Percentiles rank a stretch among this genome's conserved stretches.
phyloP scores from a whole-genome alignment of 2,888 invertebrate genomes.

The Drosophila mettleri region DNA sequence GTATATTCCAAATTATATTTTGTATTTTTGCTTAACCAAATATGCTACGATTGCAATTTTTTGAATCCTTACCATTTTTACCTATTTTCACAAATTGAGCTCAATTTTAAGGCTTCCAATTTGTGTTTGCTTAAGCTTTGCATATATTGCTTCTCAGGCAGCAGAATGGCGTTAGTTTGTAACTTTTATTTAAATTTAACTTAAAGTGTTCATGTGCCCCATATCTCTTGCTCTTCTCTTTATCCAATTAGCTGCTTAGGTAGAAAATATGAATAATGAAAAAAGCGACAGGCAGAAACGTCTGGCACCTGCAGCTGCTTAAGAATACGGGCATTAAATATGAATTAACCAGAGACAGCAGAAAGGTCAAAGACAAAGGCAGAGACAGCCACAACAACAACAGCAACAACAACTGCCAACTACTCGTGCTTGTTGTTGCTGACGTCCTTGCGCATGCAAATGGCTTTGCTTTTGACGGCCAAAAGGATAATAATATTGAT shows the following conservation, averaged over 20 bases:
- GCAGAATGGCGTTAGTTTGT: too few relatives aligned
- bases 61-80: too few relatives aligned
- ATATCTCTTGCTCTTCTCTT: background rate
- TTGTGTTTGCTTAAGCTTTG: too few relatives aligned
- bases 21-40: too few relatives aligned
- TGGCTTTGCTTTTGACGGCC: constrained; percentile 68
- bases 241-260: constrained; percentile 41
- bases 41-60: too few relatives aligned
- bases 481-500: constrained; percentile 74
- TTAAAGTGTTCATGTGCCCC: background rate
- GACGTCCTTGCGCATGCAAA: constrained; percentile 59
- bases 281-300: constrained; percentile 49
- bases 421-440: constrained; percentile 40
- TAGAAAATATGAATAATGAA: constrained; percentile 67
- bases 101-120: too few relatives aligned
- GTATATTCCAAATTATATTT: too few relatives aligned
- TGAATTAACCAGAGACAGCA: constrained; percentile 57
- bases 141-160: too few relatives aligned
- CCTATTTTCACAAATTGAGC: too few relatives aligned
- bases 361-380: constrained; percentile 61
- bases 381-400: constrained; percentile 21
- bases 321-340: constrained; percentile 66
- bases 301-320: constrained; percentile 60
- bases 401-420: constrained; percentile 17
- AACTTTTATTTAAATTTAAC: background rate